Evolutionary conservation across 2,113 vertebrate species (phyloP).

Genomic region (cat (Felis catus)): DNA sequence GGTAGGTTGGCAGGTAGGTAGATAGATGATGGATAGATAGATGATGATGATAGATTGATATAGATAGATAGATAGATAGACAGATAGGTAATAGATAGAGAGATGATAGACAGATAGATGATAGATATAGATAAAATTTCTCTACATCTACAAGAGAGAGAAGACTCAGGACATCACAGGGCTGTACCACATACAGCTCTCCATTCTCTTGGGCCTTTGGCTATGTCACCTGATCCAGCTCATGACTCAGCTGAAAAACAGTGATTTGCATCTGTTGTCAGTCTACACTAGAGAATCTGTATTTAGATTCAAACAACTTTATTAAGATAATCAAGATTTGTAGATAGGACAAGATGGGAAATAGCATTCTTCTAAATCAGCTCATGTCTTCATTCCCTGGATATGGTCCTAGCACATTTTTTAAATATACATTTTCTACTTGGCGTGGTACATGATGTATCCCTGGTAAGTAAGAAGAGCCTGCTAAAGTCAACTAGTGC

Average conservation of each 20-base stretch:
- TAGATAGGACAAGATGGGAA: background rate
- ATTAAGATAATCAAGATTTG: background rate
- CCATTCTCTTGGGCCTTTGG: background rate
- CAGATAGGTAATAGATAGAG: background rate
- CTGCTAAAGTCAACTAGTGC: background rate
- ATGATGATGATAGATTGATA: background rate
- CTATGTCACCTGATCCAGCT: background rate
- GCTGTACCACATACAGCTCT: background rate
- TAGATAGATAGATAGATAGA: background rate
- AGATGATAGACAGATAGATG: background rate
- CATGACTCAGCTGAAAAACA: background rate
- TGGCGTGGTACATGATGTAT: background rate
- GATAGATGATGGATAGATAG: too few relatives aligned
- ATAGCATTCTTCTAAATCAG: background rate
- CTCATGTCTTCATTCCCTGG: background rate
- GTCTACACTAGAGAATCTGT: background rate
- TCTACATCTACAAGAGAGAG: accelerated
- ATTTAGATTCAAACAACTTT: background rate
- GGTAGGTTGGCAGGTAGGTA: background rate
- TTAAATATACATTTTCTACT: background rate
- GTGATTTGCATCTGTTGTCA: background rate
- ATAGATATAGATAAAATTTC: background rate
- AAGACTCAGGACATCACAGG: background rate
- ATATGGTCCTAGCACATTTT: background rate
- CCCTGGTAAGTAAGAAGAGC: background rate